Percentiles rank a stretch among this genome's conserved stretches.
phyloP scores from a whole-genome alignment of 2,797 vertebrate genomes.

The Esox lucius region DNA sequence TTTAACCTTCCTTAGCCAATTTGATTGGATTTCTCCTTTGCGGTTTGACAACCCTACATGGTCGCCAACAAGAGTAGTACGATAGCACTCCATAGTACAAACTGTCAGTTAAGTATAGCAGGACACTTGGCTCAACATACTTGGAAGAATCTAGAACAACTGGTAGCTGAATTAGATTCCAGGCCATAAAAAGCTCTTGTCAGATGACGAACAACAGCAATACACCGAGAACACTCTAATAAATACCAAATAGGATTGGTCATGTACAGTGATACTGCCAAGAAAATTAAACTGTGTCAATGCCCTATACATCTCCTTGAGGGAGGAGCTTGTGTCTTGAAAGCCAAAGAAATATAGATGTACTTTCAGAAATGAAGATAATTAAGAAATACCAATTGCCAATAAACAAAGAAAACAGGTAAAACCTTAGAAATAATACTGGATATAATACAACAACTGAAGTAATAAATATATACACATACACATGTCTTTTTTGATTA shows the following conservation, averaged over 20 bases:
- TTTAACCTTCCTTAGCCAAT: constrained; percentile 72
- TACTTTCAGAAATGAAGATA: constrained; percentile 21
- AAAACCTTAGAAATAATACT: too few species aligned
- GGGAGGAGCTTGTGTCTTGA: constrained; percentile 42
- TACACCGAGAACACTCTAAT: constrained; percentile 56
- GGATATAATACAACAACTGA: too few species aligned
- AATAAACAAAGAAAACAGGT: constrained; percentile 30
- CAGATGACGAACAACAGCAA: constrained; percentile 52
- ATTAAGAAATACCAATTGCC: constrained; percentile 30
- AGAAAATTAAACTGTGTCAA: constrained; percentile 63
- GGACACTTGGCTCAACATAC: constrained; percentile 47
- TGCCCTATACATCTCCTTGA: constrained; percentile 47
- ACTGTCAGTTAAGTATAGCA: constrained; percentile 47
- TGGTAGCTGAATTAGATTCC: constrained; percentile 64
- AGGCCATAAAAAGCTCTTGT: constrained; percentile 59
- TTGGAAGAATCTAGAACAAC: constrained; percentile 54
- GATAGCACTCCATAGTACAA: constrained; percentile 53
- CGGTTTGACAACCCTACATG: constrained; percentile 60
- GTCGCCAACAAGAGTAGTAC: constrained; percentile 60
- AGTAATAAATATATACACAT: too few species aligned
- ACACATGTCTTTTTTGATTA: too few species aligned
- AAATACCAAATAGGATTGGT: constrained; percentile 66
- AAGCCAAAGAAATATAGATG: constrained; percentile 40
- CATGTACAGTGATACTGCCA: constrained; percentile 40
- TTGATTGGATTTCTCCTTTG: constrained; percentile 77